Percentiles rank a stretch among this genome's conserved stretches.
phyloP scores from a whole-genome alignment of 2,113 vertebrate species.

The Xiphophorus couchianus region DNA sequence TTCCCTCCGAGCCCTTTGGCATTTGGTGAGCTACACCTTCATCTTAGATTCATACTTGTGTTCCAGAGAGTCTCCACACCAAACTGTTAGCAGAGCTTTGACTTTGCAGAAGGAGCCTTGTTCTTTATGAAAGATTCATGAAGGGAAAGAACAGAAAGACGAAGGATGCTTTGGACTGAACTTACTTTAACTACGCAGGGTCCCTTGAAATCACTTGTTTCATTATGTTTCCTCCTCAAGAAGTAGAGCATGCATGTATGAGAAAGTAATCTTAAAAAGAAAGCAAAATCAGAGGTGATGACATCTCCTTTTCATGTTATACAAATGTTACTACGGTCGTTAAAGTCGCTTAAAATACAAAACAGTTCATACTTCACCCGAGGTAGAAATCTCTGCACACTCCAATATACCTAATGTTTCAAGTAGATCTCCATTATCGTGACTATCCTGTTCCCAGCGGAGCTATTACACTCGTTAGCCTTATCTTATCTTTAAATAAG shows the following conservation, averaged over 20 bases:
- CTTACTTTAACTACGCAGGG: slow-evolving; percentile 6
- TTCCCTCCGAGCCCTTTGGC: slow-evolving; percentile 35
- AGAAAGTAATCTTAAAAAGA: not conserved
- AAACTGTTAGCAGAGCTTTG: slow-evolving; percentile 44
- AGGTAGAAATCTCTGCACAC: slow-evolving; percentile 38
- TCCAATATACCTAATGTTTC: slow-evolving; percentile 58
- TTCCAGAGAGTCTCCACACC: slow-evolving; percentile 29
- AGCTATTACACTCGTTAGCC: slow-evolving; percentile 73
- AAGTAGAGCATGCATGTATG: not conserved
- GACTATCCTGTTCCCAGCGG: slow-evolving; percentile 69
- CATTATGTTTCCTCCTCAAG: not conserved
- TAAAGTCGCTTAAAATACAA: slow-evolving; percentile 38
- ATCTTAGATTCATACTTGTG: slow-evolving; percentile 26
- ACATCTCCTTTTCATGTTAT: slow-evolving; percentile 1
- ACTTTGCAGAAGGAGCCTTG: slow-evolving; percentile 57
- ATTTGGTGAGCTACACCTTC: slow-evolving; percentile 29
- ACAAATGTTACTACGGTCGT: slow-evolving; percentile 13
- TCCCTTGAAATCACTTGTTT: slow-evolving; percentile 26
- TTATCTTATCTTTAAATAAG: slow-evolving; percentile 79
- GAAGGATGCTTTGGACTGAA: slow-evolving; percentile 34
- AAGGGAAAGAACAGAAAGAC: slow-evolving; percentile 42
- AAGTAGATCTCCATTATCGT: slow-evolving; percentile 69
- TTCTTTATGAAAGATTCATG: slow-evolving; percentile 64
- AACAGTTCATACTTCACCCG: slow-evolving; percentile 21
- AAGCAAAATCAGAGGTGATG: slow-evolving; percentile 21